phyloP scores from a whole-genome alignment of 2,797 vertebrate species.

The Ctenochaetus hawaiiensis region DNA sequence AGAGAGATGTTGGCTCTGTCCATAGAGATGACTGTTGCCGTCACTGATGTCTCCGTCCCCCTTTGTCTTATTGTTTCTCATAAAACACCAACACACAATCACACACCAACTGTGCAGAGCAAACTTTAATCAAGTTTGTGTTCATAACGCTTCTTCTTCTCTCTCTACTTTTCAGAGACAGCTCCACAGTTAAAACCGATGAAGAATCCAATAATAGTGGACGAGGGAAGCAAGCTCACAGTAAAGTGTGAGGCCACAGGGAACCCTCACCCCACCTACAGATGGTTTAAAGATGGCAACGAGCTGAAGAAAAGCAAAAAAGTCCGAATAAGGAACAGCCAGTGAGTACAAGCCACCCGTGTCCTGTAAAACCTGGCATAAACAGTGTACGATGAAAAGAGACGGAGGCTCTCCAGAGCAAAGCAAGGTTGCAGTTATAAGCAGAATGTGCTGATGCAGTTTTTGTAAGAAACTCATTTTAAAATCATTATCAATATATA shows the following conservation, averaged over 20 bases:
- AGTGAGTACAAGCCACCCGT: conserved; percentile 85
- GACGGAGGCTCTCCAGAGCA: not conserved
- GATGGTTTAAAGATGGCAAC: conserved; percentile 96
- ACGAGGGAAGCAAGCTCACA: conserved; percentile 90
- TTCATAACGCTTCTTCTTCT: conserved; percentile 24
- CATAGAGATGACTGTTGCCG: conserved; percentile 51
- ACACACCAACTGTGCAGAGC: conserved; percentile 21
- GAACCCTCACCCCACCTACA: conserved; percentile 91
- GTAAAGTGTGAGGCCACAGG: conserved; percentile 95
- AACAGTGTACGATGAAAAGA: conserved; percentile 21
- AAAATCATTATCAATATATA: conserved; percentile 1
- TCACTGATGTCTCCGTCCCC: conserved; percentile 10
- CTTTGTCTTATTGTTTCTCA: conserved; percentile 42
- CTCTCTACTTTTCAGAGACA: conserved; percentile 80
- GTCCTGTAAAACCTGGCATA: conserved; percentile 19
- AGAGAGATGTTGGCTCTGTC: conserved; percentile 69
- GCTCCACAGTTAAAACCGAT: conserved; percentile 94
- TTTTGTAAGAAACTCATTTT: conserved; percentile 8
- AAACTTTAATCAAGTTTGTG: conserved; percentile 27
- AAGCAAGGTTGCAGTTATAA: conserved; percentile 10
- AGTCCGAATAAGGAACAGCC: conserved; percentile 90
- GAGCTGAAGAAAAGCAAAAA: conserved; percentile 93
- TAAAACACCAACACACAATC: conserved; percentile 36
- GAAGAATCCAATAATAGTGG: conserved; percentile 89
- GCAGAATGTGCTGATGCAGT: conserved; percentile 6